Evolutionary conservation across 2,888 invertebrate species (phyloP), one percentile per base, ranked within the genome.

Genomic region (Oscheius sp.): DNA sequence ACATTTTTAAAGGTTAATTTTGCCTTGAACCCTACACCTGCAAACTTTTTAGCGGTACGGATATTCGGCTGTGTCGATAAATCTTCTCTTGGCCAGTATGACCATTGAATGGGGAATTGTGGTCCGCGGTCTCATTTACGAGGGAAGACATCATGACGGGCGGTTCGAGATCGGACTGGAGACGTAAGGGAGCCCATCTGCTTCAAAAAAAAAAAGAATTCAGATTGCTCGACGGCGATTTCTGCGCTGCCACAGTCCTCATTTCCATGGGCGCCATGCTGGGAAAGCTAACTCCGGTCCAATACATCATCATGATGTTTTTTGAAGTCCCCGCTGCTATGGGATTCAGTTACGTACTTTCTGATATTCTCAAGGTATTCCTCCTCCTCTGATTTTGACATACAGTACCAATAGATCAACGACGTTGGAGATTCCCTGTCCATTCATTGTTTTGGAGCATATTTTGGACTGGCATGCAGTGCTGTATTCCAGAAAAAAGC

Each of bases 351-450:
- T 88, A 75, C 63, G 25, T 81, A 41, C 74, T 76, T 0, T 45
- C 69, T 16, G 46, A 63, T 18, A 46, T 68, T 12, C 72, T 78
- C 29, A 46, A 56, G 41, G 79, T 93, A 16, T 49, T 2, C 3
- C 2, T 21, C 2, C 41, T 6, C 18, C 25, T 12, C 6, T 56
- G 0, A 13, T 5, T 12, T 35, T 35, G 9, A 35, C 12, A 7
- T 41, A 61, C 21, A 46, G 75, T 2, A 59, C 63, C 76, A n/a
- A n/a, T 74, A 96, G 95, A 94, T 93, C 13, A 92, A 93, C 58
- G 97, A 97, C 89, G 93, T 94, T 16, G 97, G 97, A 25, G 96
- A 94, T 61, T 96, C 96, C 3, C 95, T 97, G 89, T 94, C 93
- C 75, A 94, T 97, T 64, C 97, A 97, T 88, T 92, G 93, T 0